These are phyloP conservation scores for Mixornis gularis DNA, from an alignment of 2,113 vertebrate genomes.

Conservation along the genomic window DNA sequence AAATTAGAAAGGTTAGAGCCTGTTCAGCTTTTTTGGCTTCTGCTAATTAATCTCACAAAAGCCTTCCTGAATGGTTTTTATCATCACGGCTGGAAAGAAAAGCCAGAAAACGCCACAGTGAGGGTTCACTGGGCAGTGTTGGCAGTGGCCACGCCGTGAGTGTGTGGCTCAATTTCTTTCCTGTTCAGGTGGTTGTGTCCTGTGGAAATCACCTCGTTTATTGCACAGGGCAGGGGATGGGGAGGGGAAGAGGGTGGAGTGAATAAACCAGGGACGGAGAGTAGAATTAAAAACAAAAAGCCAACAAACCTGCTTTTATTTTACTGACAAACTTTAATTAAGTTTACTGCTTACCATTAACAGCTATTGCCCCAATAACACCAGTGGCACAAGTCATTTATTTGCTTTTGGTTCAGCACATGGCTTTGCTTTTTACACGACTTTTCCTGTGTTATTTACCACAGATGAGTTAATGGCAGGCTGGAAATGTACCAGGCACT, in stretches of 20 bases:
- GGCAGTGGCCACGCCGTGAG: not conserved
- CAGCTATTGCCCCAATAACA: not conserved
- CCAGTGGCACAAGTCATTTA: accelerated
- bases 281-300: not conserved
- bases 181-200: not conserved
- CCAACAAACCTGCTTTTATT: not conserved
- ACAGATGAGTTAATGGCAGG: not conserved
- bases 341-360: not conserved
- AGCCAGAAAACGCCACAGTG: not conserved
- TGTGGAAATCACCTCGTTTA: not conserved
- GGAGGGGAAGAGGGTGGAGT: not conserved
- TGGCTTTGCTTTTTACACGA: not conserved
- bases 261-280: not conserved
- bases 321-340: not conserved
- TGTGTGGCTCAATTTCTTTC: not conserved
- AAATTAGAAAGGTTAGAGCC: constrained; percentile 23
- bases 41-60: not conserved
- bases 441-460: not conserved
- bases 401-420: not conserved
- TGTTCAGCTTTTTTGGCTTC: not conserved
- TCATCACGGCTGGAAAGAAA: not conserved
- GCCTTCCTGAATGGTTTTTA: not conserved
- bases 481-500: not conserved
- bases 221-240: not conserved
- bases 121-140: not conserved